Evolutionary conservation across 2,113 vertebrate genomes (phyloP).

Genomic region (Ranitomeya imitator): DNA sequence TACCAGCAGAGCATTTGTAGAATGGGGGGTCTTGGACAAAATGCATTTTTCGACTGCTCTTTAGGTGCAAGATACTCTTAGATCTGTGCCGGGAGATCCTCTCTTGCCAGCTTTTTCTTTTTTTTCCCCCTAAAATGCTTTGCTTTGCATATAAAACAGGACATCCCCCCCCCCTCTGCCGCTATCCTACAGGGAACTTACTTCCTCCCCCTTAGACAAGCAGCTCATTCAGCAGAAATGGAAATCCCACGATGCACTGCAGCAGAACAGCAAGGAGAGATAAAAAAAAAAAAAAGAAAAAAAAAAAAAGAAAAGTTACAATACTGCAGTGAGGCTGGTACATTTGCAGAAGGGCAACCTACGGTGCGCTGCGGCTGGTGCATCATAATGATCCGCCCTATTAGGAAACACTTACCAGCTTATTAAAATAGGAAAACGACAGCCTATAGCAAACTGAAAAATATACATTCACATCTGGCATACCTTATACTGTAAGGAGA

Average conservation of each 20-base stretch:
- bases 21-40: constrained; percentile 67
- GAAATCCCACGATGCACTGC: constrained; percentile 76
- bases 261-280: constrained; percentile 63
- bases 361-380: neutral
- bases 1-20: constrained; percentile 60
- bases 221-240: constrained; percentile 80
- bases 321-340: constrained; percentile 45
- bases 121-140: constrained; percentile 64
- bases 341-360: neutral
- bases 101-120: constrained; percentile 19
- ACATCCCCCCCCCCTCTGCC: constrained; percentile 70
- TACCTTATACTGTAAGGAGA: neutral
- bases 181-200: constrained; percentile 77
- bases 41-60: constrained; percentile 76
- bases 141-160: constrained; percentile 81
- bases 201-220: constrained; percentile 83
- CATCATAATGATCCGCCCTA: neutral
- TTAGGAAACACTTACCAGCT: neutral
- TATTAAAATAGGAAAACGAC: neutral
- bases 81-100: constrained; percentile 69
- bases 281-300: constrained; percentile 37
- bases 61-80: constrained; percentile 63
- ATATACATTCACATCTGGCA: neutral
- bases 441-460: neutral
- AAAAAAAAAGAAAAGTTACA: constrained; percentile 46